Evolutionary conservation across 1,140 invertebrate genomes (phyloP).

Genomic region (Bombus superbus): DNA sequence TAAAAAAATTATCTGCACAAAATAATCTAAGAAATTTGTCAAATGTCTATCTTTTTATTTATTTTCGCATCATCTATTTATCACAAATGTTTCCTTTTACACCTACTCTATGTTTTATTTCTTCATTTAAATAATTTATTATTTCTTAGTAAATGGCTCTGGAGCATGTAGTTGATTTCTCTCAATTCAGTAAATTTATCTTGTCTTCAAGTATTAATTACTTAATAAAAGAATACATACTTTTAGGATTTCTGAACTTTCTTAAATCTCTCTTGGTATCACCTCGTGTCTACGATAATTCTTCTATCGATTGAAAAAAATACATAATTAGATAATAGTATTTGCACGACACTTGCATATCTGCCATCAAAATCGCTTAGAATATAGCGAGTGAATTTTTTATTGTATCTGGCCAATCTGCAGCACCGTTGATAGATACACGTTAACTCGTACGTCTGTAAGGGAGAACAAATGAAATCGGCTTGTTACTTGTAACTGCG

Average conservation of each 20-base stretch:
- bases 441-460: conserved; percentile 45
- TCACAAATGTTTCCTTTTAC: background rate
- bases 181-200: background rate
- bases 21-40: background rate
- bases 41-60: background rate
- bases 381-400: conserved; percentile 55
- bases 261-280: background rate
- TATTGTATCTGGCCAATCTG: conserved; percentile 35
- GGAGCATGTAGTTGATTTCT: background rate
- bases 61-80: background rate
- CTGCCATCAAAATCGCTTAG: background rate
- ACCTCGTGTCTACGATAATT: too few relatives aligned
- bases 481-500: conserved; percentile 60
- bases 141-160: background rate
- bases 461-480: conserved; percentile 58
- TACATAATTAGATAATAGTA: conserved; percentile 19
- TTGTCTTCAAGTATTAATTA: background rate
- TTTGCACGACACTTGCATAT: conserved; percentile 18
- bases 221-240: background rate
- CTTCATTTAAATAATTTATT: background rate
- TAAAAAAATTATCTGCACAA: background rate
- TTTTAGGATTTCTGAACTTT: background rate
- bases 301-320: background rate
- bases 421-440: conserved; percentile 52
- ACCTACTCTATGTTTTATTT: background rate